Evolutionary conservation across 2,797 vertebrate species (phyloP), one percentile per base, ranked within the genome.

Genomic region (Nyctibius grandis): DNA sequence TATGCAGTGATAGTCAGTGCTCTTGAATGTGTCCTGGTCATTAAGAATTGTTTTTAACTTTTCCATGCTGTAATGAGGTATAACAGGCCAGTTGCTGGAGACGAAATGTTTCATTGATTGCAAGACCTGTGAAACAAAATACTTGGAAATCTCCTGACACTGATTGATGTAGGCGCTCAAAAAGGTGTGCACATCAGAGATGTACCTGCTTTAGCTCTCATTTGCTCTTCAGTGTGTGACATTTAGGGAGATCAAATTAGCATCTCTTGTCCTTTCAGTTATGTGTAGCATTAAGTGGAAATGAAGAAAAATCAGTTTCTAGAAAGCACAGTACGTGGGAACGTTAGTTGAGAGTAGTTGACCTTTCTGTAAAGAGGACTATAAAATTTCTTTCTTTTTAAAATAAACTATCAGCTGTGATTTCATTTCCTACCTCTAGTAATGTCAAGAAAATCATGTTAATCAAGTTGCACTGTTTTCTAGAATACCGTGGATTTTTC

Each of bases 251-350:
- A 97, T 94, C 64, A 54, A 80, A 91, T 95, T 96, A 96, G 75
- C 75, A 87, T 91, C 86, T 89, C 89, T 94, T 96, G 91, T 96
- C 96, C 93, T 96, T 93, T 84, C 67, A 91, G 23, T 95, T 95
- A 86, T 56, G 47, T 59, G 59, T 59, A 85, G 82, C 84, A 47
- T 75, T 89, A 90, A 92, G 40, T 79, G 77, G 92, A 94, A 96
- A 95, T 68, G 34, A 92, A 91, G 85, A 93, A 92, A 89, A 88
- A 81, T 61, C 78, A 91, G 64, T 94, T 94, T 96, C 83, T 96
- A 79, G 91, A 95, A 94, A 94, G 73, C 93, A 47, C 70, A 50
- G 83, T 72, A 88, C 74, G n/a, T 51, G 34, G 72, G 79, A 91
- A 75, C 1, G 25, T 40, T 89, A 36, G 60, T 40, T 96, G 83